Evolutionary conservation across 2,888 invertebrate species (phyloP), one percentile per base, ranked within the genome.

Genomic region (Abscondita cerata): DNA sequence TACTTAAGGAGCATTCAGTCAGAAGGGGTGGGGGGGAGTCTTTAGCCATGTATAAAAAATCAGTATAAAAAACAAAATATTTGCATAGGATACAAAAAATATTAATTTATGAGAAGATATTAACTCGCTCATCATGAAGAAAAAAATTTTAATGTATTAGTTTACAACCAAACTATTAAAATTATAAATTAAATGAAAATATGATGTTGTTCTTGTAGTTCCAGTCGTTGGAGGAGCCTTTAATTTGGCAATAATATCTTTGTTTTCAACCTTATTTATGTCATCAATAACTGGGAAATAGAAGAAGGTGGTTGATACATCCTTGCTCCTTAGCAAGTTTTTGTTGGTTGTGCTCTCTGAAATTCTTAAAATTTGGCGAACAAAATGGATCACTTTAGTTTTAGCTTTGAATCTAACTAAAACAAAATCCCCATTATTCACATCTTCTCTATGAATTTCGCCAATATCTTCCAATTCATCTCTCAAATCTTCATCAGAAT

Each of bases 381-480:
- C 38, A 38, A 38, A 38, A 38, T 38, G 38, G 38, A 38, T 4
- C 38, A 38, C 6, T 8, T 38, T 38, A 38, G 38, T 38, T 38
- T 38, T 38, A 38, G n/a, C 38, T 38, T 38, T 38, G 3, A 38
- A 38, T 38, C 5, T 38, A n/a, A 38, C 38, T 38, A 38, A 38
- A 38, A 38, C 9, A 38, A n/a, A 8, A 38, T 38, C 38, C 38
- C n/a, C 38, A 38, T 38, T 12, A 38, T 38, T 38, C 8, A n/a
- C n/a, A n/a, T n/a, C n/a, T n/a, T n/a, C n/a, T n/a, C n/a, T n/a
- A n/a, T n/a, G n/a, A n/a, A n/a, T 12, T n/a, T n/a, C 38, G 6
- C 12, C 6, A 38, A 38, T 12, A 38, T 6, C 38, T 6, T 38
- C 38, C 8, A 38, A 38, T 12, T 38, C 12, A 12, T 38, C 12